Evolutionary conservation across 1,140 invertebrate genomes (phyloP).

Genomic region (Megathymus violae): DNA sequence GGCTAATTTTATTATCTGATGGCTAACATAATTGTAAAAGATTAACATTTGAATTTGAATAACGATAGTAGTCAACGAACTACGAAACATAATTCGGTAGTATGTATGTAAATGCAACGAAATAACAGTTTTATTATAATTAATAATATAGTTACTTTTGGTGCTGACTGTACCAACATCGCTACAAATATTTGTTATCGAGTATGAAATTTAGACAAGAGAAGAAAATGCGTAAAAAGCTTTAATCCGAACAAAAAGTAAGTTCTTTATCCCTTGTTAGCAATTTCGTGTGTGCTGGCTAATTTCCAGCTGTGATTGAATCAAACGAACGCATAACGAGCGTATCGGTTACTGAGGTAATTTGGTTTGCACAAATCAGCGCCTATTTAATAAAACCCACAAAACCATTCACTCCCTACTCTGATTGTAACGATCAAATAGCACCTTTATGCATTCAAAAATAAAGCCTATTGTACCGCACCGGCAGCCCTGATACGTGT

Average conservation of each 20-base stretch:
- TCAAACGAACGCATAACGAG: constrained; percentile 29
- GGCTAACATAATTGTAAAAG: too few relatives aligned
- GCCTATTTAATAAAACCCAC: constrained; percentile 46
- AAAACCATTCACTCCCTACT: constrained; percentile 9
- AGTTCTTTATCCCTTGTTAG: constrained; percentile 2
- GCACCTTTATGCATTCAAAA: constrained; percentile 18
- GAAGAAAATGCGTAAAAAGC: neutral
- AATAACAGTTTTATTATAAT: too few relatives aligned
- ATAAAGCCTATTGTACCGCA: constrained; percentile 15
- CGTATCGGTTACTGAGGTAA: constrained; percentile 30
- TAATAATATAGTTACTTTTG: too few relatives aligned
- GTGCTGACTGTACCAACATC: too few relatives aligned
- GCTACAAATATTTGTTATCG: neutral
- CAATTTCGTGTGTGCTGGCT: constrained; percentile 18
- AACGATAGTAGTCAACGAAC: too few relatives aligned
- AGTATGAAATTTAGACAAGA: neutral
- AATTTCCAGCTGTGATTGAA: constrained; percentile 30
- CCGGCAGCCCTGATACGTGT: constrained; percentile 3
- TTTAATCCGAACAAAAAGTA: constrained; percentile 1
- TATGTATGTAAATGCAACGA: too few relatives aligned
- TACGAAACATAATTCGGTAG: too few relatives aligned
- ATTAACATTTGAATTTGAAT: too few relatives aligned
- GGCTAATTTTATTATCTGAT: too few relatives aligned
- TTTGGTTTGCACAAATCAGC: constrained; percentile 46
- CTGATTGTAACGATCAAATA: constrained; percentile 13